A percentile compares a stretch with the other conserved stretches of the same genome.
These are phyloP conservation scores for Holothuria scabra DNA, from an alignment of 53 echinoderm and acorn worm species.

Conservation along the genomic window DNA sequence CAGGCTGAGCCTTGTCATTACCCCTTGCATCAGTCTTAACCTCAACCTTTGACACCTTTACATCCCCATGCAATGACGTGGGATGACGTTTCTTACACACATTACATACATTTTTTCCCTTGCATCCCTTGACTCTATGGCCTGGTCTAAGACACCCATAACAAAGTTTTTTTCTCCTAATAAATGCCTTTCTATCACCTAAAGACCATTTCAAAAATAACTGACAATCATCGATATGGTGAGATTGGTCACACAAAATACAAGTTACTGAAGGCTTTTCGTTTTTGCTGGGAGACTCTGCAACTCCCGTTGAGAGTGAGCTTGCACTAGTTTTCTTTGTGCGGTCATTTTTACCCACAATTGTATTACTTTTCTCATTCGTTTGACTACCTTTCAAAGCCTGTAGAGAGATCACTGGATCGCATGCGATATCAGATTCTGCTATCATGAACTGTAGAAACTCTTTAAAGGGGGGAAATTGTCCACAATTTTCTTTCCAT, in stretches of 20 bases:
- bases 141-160: conserved; percentile 65
- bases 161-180: conserved; percentile 44
- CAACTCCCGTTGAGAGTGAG: too few relatives aligned
- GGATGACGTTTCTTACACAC: conserved; percentile 59
- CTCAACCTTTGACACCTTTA: too few relatives aligned
- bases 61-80: too few relatives aligned
- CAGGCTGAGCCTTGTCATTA: too few relatives aligned
- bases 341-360: conserved; percentile 1
- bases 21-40: too few relatives aligned
- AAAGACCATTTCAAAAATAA: conserved; percentile 7
- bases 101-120: conserved; percentile 39
- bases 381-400: conserved; percentile 8
- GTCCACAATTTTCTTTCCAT: conserved; percentile 31
- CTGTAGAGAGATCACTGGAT: conserved; percentile 47
- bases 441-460: conserved; percentile 54
- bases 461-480: conserved; percentile 50
- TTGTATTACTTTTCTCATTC: not conserved
- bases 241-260: not conserved
- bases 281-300: conserved; percentile 2
- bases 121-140: conserved; percentile 56
- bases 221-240: conserved; percentile 10
- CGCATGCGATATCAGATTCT: conserved; percentile 59
- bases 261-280: not conserved
- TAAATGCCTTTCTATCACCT: conserved; percentile 17
- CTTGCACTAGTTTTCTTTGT: not conserved